Base-by-base conservation (phyloP, 2,888 invertebrate species). In the Timema podura region DNA sequence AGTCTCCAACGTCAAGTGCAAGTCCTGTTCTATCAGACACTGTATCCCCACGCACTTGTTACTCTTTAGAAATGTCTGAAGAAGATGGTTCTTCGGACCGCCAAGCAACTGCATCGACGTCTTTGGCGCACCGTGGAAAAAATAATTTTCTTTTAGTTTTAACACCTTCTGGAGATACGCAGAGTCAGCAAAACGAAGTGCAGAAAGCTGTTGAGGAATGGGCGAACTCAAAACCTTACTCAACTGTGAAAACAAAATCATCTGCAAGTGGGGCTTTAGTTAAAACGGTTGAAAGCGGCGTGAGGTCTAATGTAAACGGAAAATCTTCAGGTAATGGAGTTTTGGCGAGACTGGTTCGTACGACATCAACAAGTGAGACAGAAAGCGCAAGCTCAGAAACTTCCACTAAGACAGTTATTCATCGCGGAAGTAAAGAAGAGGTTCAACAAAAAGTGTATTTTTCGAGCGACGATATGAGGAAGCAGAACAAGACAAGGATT, bases 301-400 rank as follows among this genome's bases (percentile, higher is more conserved):
- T 30, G 30, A 30, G 30, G 30, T 30, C 30, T 30, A 30, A 30
- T 30, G 30, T 30, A 30, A 30, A 30, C 30, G 30, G 30, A 30
- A 30, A 30, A 30, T 2, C 3, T 3, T 30, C 30, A 44, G 54
- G 49, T 9, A 65, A 51, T 7, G 54, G 68, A 2, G 45, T 46
- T 7, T 10, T 16, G 5, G 65, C 59, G 0, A 71, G 77, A 75
- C 66, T 73, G 5, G 73, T 70, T 7, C 82, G 81, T 74, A 80
- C 82, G 49, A 83, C 85, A 10, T 86, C 87, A 3, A 83, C 85
- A 46, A 88, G 88, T 77, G 90, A 90, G 81, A 87, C 88, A 0
- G 91, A 91, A 78, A 90, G 90, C 68, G 87, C 85, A 2, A 89
- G 90, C 77, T 91, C 91, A 0, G 91, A 91, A 76, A 85, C 88